Percentiles rank a stretch among this genome's conserved stretches.
Evolutionary conservation across 2,797 vertebrate genomes (phyloP).

Genomic region (Syndactyla subalaris): DNA sequence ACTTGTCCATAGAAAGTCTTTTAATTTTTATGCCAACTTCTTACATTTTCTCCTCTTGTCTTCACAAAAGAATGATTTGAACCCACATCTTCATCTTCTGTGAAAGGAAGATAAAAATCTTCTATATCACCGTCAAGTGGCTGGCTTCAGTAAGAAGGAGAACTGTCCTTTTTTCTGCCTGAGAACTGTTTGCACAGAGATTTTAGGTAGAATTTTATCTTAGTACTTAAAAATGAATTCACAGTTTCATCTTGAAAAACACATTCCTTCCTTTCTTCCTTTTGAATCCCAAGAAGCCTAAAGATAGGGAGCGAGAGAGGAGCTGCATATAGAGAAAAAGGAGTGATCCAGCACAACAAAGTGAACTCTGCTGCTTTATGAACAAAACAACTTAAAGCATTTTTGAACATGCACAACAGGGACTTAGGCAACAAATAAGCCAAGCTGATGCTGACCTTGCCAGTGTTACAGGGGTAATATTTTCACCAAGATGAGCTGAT

Average conservation of each 20-base stretch:
- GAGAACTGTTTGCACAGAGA: background rate
- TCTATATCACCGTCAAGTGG: background rate
- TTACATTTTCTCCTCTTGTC: background rate
- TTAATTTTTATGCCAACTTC: background rate
- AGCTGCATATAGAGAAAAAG: conserved; percentile 3
- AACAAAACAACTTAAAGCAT: conserved; percentile 57
- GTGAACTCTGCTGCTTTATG: conserved; percentile 45
- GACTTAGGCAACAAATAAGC: conserved; percentile 43
- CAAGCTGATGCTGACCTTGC: conserved; percentile 11
- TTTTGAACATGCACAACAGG: conserved; percentile 49
- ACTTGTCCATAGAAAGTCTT: background rate
- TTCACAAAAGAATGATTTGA: conserved; percentile 11
- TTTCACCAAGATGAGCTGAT: conserved; percentile 9
- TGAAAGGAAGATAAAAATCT: background rate
- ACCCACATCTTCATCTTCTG: background rate
- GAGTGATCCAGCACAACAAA: conserved; percentile 60
- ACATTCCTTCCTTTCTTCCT: conserved; percentile 46
- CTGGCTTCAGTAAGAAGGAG: background rate
- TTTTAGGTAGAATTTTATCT: conserved; percentile 44
- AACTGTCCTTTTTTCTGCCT: background rate
- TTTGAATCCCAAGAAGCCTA: conserved; percentile 64
- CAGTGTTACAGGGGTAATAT: background rate
- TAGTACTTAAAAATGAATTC: conserved; percentile 56
- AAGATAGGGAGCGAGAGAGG: background rate
- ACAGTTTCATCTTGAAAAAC: conserved; percentile 54